Conservation (phyloP, 2,797 vertebrate genomes). For the Oreochromis grahami region DNA sequence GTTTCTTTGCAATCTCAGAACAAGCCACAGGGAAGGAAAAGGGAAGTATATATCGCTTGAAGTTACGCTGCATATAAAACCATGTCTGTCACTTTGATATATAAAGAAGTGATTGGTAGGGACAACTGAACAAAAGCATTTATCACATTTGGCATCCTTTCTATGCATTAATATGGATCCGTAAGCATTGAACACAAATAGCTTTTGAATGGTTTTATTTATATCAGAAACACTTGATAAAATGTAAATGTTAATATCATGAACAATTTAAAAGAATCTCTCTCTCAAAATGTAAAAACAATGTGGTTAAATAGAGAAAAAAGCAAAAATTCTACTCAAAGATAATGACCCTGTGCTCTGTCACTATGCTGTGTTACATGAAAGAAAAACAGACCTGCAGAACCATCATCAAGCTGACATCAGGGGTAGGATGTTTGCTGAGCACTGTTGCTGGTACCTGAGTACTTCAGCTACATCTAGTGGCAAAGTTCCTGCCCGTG, state of each 20-base stretch:
- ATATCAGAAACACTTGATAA: neutral
- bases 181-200: neutral
- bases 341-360: neutral
- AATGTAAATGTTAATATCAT: neutral
- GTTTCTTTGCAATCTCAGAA: slow-evolving; percentile 28
- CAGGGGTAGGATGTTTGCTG: neutral
- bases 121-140: neutral
- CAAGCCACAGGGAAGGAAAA: neutral
- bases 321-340: neutral
- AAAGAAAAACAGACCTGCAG: slow-evolving; percentile 1
- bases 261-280: neutral
- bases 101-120: neutral
- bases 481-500: slow-evolving; percentile 57
- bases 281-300: neutral
- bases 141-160: neutral
- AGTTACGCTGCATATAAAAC: neutral
- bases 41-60: neutral
- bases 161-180: neutral
- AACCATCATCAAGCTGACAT: slow-evolving; percentile 24
- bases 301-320: neutral
- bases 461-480: slow-evolving; percentile 80
- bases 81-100: neutral
- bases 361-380: neutral
- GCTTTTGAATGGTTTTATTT: neutral
- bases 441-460: slow-evolving; percentile 44